Evolutionary conservation across 2,797 vertebrate genomes (phyloP), one percentile per base, ranked within the genome.

Genomic region (Clarias platycephalus): DNA sequence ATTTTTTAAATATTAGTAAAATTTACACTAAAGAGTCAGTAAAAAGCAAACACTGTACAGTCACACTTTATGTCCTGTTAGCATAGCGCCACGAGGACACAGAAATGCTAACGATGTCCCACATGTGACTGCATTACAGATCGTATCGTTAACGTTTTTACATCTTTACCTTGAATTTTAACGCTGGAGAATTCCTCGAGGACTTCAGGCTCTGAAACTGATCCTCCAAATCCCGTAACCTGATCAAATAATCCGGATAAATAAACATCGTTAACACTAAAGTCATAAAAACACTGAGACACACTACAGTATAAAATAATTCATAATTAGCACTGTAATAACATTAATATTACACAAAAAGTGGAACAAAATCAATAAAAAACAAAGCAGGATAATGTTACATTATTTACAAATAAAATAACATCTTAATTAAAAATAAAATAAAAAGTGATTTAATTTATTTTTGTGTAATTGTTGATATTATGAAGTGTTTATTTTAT

Each of bases 111-210:
- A 40, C 0, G 10, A 49, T 49, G 44, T 49, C 44, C 44, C 44
- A 49, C 44, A 44, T 44, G 44, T 44, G 10, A 10, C 44, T 49
- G 44, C 12, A 2, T 37, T 4, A 68, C 18, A 22, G 18, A 37
- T 68, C 26, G 10, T 8, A 70, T 4, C 66, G 4, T 1, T 5
- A 4, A 28, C n/a, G 0, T 22, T 4, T 81, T 13, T 13, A 55
- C 44, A 20, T 9, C 67, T 40, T 68, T 94, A 98, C 97, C 96
- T 98, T 98, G 92, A 99, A 99, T 93, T 97, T 98, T 92, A 99
- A 95, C 88, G 95, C 96, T 88, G 97, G 96, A 83, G 93, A 90
- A 81, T 95, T 94, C 79, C 93, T 92, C 90, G 93, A 84, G 53
- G 95, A 94, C 88, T 96, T 96, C 86, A 98, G 90, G 85, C 93